Conservation (phyloP, 2,113 vertebrate species). For the Ciconia boyciana region DNA sequence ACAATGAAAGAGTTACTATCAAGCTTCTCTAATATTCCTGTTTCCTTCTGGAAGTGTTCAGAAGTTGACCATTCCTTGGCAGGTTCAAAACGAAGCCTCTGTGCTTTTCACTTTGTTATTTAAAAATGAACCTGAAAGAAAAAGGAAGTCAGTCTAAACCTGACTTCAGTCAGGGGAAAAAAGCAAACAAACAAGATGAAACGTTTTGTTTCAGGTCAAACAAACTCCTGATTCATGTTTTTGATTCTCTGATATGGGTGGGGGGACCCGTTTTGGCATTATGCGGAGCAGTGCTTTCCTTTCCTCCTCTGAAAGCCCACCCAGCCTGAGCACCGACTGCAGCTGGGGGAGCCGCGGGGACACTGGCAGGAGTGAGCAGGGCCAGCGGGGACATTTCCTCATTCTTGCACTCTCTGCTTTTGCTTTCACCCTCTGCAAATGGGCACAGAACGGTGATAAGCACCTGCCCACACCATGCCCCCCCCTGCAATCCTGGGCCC, state of each 20-base stretch:
- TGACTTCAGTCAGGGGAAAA: neutral
- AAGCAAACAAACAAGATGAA: constrained; percentile 15
- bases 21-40: neutral
- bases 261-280: neutral
- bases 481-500: neutral
- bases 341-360: fast-evolving
- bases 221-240: neutral
- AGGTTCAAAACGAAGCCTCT: neutral
- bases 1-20: neutral
- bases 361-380: neutral
- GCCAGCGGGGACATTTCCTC: neutral
- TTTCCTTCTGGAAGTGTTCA: neutral
- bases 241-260: neutral
- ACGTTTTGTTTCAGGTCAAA: neutral
- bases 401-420: neutral
- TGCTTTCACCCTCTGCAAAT: neutral
- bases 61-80: neutral
- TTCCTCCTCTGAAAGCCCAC: neutral
- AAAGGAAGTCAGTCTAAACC: constrained; percentile 4
- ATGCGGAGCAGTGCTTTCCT: neutral
- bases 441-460: neutral
- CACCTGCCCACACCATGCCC: neutral
- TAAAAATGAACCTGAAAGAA: neutral
- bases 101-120: constrained; percentile 1
- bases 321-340: fast-evolving